Percentiles rank a stretch among this genome's conserved stretches.
Conservation (phyloP, 2,888 invertebrate genomes). For the Synergus umbraculus region DNA sequence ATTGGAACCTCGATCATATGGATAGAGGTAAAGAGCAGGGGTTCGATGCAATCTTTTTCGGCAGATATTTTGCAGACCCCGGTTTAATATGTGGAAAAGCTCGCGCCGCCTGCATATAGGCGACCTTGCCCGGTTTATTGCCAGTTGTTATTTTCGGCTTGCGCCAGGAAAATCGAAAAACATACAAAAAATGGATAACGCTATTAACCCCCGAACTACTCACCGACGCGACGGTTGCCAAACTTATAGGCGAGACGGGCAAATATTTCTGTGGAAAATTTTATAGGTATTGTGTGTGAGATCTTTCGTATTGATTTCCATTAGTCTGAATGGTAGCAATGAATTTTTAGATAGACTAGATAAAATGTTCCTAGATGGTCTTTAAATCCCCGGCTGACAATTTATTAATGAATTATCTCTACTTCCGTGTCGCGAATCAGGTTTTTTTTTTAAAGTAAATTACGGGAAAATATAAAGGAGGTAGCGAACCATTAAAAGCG, state of each 20-base stretch:
- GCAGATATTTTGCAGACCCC: conserved; percentile 45
- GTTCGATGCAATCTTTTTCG: conserved; percentile 55
- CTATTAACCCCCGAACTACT: conserved; percentile 38
- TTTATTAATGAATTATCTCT: neutral
- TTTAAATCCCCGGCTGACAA: neutral
- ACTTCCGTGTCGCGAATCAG: neutral
- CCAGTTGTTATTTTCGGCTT: conserved; percentile 70
- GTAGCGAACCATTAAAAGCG: neutral
- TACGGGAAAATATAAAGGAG: neutral
- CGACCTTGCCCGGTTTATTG: conserved; percentile 68
- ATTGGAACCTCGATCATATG: conserved; percentile 26
- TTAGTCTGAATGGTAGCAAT: neutral
- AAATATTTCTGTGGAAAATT: neutral
- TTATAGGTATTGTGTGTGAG: neutral
- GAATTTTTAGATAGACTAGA: neutral
- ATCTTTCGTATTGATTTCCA: neutral
- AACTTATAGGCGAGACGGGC: conserved; percentile 27
- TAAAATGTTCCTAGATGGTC: no score
- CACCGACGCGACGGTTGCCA: conserved; percentile 33
- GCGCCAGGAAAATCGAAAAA: conserved; percentile 45
- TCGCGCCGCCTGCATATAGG: conserved; percentile 56
- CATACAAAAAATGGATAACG: conserved; percentile 42
- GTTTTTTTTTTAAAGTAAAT: neutral
- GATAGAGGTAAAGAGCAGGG: conserved; percentile 47
- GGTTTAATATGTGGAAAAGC: conserved; percentile 73